These are phyloP conservation scores for Salvelinus namaycush DNA, from an alignment of 2,113 vertebrate genomes.

Conservation along the genomic window DNA sequence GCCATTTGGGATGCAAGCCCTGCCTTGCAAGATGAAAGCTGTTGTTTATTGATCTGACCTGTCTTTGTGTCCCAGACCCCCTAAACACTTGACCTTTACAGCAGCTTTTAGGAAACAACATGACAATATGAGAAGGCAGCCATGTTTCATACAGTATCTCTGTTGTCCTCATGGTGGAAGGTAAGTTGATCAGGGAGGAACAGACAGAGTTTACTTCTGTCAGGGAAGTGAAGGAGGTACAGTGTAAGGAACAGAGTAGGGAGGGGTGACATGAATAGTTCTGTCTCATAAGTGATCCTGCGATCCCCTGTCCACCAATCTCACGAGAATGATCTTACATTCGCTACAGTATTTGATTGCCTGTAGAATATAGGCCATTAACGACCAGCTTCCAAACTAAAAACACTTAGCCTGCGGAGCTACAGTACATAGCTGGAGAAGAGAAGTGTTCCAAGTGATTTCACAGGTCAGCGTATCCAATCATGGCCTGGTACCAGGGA, in stretches of 20 bases:
- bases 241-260: background rate
- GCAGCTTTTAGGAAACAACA: background rate
- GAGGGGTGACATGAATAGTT: constrained; percentile 1
- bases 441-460: background rate
- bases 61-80: constrained; percentile 7
- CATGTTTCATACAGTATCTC: background rate
- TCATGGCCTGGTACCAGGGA: constrained; percentile 56
- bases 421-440: background rate
- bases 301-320: constrained; percentile 9
- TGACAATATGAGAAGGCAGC: background rate
- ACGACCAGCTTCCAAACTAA: background rate
- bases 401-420: background rate
- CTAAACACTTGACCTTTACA: background rate
- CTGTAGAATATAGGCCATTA: constrained; percentile 17
- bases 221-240: background rate
- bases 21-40: constrained; percentile 50
- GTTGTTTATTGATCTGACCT: constrained; percentile 59
- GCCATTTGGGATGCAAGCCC: constrained; percentile 14
- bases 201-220: background rate
- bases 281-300: constrained; percentile 12
- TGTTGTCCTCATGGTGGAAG: background rate
- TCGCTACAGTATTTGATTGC: constrained; percentile 16
- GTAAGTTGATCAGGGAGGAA: background rate
- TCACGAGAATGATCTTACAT: constrained; percentile 10
- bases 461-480: constrained; percentile 43